These are phyloP conservation scores for Lymantria monacha DNA, from an alignment of 2,888 invertebrate genomes.

Conservation along the genomic window DNA sequence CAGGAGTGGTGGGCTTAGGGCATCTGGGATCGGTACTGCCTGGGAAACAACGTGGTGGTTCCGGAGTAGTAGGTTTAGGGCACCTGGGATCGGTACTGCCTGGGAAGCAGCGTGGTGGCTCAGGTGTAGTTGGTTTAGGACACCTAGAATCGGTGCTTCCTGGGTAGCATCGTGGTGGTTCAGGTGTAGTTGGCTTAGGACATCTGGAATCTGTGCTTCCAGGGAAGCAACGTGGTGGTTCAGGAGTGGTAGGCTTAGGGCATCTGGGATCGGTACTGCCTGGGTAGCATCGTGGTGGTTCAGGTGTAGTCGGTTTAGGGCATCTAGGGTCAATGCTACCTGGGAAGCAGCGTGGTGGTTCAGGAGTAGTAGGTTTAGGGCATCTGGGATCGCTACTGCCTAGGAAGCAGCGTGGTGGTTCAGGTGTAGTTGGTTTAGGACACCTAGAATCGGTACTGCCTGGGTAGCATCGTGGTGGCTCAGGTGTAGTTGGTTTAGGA, in stretches of 20 bases:
- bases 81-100: conserved; percentile 43
- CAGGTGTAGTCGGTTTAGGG: conserved; percentile 29
- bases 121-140: conserved; percentile 28
- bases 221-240: conserved; percentile 37
- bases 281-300: conserved; percentile 26
- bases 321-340: conserved; percentile 42
- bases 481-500: conserved; percentile 35
- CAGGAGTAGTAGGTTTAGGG: conserved; percentile 38
- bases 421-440: conserved; percentile 14
- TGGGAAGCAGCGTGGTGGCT: conserved; percentile 32
- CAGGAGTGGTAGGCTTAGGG: conserved; percentile 32
- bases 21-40: conserved; percentile 47
- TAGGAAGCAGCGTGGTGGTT: conserved; percentile 37
- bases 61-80: conserved; percentile 36
- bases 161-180: conserved; percentile 21
- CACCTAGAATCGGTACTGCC: conserved; percentile 24
- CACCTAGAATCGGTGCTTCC: conserved; percentile 30
- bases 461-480: conserved; percentile 32
- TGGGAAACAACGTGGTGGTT: conserved; percentile 42
- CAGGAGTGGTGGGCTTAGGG: conserved; percentile 34
- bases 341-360: conserved; percentile 25
- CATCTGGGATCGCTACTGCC: conserved; percentile 40
- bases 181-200: conserved; percentile 42
- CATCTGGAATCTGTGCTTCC: conserved; percentile 56
- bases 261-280: conserved; percentile 32